Percentiles rank a stretch among this genome's conserved stretches.
Conservation (phyloP, 2,113 vertebrate genomes). For the Pavo muticus region DNA sequence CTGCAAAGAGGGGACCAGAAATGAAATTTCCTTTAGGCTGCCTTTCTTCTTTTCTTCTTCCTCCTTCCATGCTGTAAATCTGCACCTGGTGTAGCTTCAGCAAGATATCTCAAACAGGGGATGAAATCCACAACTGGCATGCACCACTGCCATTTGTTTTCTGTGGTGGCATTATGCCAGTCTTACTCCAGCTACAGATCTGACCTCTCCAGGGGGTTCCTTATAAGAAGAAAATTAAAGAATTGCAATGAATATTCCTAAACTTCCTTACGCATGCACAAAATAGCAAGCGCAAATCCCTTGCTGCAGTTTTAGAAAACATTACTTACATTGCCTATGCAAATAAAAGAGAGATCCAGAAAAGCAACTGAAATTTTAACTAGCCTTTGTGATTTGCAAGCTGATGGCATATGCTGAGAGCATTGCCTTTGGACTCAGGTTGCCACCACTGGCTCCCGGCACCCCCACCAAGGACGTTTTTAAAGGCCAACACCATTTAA, state of each 20-base stretch:
- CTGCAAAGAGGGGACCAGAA: neutral
- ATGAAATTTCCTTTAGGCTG: neutral
- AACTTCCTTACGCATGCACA: conserved; percentile 29
- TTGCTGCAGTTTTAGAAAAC: conserved; percentile 42
- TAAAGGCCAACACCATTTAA: conserved; percentile 64
- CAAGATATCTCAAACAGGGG: neutral
- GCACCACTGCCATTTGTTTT: neutral
- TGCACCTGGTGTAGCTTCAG: conserved; percentile 1
- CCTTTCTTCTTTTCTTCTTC: neutral
- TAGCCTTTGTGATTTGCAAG: conserved; percentile 57
- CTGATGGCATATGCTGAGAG: conserved; percentile 57
- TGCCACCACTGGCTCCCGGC: conserved; percentile 33
- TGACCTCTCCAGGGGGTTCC: conserved; percentile 10
- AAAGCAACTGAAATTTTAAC: conserved; percentile 62
- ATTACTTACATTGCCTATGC: conserved; percentile 41
- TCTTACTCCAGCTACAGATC: conserved; percentile 7
- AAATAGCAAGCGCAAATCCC: conserved; percentile 53
- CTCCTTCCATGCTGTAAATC: neutral
- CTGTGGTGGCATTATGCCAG: neutral
- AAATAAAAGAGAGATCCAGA: conserved; percentile 54
- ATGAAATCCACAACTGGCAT: conserved; percentile 28
- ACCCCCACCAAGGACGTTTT: conserved; percentile 38
- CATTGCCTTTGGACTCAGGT: conserved; percentile 63
- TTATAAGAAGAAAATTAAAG: conserved; percentile 49
- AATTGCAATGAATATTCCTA: conserved; percentile 44